Evolutionary conservation across 2,113 vertebrate genomes (phyloP).

Genomic region (Anthoscopus minutus): DNA sequence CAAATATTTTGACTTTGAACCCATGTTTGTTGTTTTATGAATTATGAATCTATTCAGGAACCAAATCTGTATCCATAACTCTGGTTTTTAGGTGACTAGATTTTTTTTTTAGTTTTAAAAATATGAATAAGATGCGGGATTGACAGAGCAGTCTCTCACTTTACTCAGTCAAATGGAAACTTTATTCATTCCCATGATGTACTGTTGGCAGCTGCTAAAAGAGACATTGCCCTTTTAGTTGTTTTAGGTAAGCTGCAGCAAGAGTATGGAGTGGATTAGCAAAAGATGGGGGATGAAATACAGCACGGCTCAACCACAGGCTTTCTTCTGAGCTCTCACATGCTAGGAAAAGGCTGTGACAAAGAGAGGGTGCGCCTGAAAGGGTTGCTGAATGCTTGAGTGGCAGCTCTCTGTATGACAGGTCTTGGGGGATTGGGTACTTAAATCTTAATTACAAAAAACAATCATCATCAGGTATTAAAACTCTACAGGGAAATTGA

Average conservation of each 20-base stretch:
- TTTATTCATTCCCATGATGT: neutral
- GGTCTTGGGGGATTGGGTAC: conserved; percentile 76
- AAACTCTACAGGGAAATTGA: conserved; percentile 58
- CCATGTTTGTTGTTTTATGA: neutral
- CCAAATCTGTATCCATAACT: neutral
- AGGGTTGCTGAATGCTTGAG: conserved; percentile 60
- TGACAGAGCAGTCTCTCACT: neutral
- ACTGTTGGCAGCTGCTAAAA: conserved; percentile 26
- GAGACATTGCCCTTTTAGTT: conserved; percentile 8
- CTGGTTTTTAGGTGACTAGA: neutral
- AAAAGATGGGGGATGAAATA: conserved; percentile 22
- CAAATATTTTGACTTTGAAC: neutral
- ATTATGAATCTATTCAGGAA: neutral
- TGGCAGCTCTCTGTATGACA: conserved; percentile 75
- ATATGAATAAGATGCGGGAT: neutral
- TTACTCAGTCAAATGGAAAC: neutral
- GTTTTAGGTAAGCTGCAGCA: neutral
- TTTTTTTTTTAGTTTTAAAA: neutral
- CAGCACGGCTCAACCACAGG: neutral
- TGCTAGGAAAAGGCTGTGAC: conserved; percentile 12
- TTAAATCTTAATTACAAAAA: conserved; percentile 86
- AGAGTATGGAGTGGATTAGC: neutral
- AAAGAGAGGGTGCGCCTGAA: conserved; percentile 25
- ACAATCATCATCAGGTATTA: conserved; percentile 67
- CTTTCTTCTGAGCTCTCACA: neutral